Evolutionary conservation across 2,888 invertebrate species (phyloP), one percentile per base, ranked within the genome.

Genomic region (Galerucella pusilla): DNA sequence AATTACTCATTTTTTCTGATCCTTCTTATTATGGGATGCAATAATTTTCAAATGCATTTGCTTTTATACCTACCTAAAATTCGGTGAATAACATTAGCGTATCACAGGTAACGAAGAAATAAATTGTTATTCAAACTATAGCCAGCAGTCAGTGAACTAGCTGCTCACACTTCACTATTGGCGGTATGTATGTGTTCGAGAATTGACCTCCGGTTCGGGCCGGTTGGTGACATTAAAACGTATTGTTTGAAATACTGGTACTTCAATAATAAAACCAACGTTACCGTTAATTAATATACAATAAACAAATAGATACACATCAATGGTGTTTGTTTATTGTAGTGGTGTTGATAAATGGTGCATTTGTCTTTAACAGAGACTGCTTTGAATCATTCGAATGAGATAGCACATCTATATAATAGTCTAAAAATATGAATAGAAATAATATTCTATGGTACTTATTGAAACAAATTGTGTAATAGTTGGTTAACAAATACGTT

Each of bases 131-230:
- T 52, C 14, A 52, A n/a, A 52, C 5, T 52, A n/a, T 52, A 52
- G n/a, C n/a, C 5, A 42, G n/a, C 52, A 52, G 52, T 52, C 52
- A 52, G n/a, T 52, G 52, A 52, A 52, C 52, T 52, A n/a, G 52
- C 52, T 2, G 52, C n/a, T 52, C 6, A n/a, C n/a, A n/a, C n/a
- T 52, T n/a, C n/a, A 52, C 52, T 52, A n/a, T 52, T 52, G n/a
- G 52, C n/a, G 52, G 52, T 35, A 35, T 5, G 35, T 35, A 52
- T 52, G 52, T 52, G 6, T 14, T 52, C 60, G 60, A 28, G 28
- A 60, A 60, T 20, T 60, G 60, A 60, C 60, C 60, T 60, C 60
- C 60, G 14, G 60, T 12, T 20, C 25, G 60, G 25, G 5, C 52
- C 12, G 52, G 20, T 60, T 60, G 28, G 28, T 11, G 60, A 60